Conservation (phyloP, 2,797 vertebrate species). For the Potorous gilbertii region DNA sequence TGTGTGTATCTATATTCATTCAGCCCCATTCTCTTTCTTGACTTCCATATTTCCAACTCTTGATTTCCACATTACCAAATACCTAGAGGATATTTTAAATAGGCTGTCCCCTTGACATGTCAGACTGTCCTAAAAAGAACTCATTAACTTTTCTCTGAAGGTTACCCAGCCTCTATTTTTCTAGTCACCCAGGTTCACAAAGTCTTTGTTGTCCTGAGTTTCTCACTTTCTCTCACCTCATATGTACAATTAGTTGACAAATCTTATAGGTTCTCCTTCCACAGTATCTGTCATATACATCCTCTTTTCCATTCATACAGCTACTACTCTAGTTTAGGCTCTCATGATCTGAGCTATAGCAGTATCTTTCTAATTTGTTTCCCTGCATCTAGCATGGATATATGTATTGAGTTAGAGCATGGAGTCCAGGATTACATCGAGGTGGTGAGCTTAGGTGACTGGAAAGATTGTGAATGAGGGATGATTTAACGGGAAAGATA, state of each 20-base stretch:
- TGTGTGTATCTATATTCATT: background rate
- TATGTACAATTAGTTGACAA: background rate
- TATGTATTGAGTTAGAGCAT: background rate
- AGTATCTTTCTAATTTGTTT: background rate
- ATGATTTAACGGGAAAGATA: background rate
- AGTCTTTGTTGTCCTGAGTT: background rate
- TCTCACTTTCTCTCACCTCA: background rate
- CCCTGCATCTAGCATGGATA: background rate
- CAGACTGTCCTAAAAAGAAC: background rate
- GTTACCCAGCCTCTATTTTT: background rate
- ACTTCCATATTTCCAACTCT: too few species aligned
- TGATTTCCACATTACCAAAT: too few species aligned
- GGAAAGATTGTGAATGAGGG: background rate
- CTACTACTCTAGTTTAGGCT: background rate
- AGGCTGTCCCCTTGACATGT: background rate
- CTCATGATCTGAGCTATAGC: background rate
- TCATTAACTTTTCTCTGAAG: background rate
- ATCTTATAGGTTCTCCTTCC: background rate
- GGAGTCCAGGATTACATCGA: background rate
- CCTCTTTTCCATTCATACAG: background rate
- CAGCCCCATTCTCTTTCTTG: background rate
- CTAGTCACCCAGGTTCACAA: background rate
- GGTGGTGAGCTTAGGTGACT: background rate
- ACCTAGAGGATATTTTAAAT: background rate
- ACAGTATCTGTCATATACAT: background rate